phyloP scores from a whole-genome alignment of 1,140 invertebrate species.

The Eriosoma lanigerum region DNA sequence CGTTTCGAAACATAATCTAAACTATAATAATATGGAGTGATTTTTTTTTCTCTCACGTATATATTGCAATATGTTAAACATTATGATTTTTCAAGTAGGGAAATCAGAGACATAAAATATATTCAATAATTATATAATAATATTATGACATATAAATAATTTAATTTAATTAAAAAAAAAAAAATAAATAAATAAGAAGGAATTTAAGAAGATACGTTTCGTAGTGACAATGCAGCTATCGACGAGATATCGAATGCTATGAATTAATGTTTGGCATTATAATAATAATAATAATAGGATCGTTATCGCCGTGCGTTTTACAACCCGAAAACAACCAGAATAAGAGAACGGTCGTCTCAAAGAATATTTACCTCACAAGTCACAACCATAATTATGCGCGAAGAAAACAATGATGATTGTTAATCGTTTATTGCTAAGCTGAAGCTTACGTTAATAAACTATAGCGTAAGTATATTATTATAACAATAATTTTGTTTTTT shows the following conservation, averaged over 20 bases:
- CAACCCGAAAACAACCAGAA: slow-evolving; percentile 25
- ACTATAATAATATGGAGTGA: too few relatives aligned
- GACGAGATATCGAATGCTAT: not conserved
- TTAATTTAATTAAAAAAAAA: not conserved
- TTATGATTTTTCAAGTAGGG: not conserved
- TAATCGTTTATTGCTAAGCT: too few relatives aligned
- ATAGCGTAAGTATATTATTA: not conserved
- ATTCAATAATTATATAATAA: not conserved
- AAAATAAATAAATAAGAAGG: not conserved
- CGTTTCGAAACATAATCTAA: not conserved
- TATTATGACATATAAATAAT: slow-evolving; percentile 6
- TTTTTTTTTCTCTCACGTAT: too few relatives aligned
- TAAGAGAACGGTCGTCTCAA: not conserved
- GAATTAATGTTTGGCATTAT: not conserved
- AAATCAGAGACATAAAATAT: not conserved
- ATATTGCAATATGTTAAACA: too few relatives aligned
- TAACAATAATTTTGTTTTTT: not conserved
- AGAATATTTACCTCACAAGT: not conserved
- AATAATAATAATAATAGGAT: not conserved
- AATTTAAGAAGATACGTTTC: not conserved
- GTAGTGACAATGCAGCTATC: not conserved
- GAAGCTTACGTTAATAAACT: not conserved
- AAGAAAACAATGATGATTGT: not conserved
- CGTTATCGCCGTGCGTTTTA: not conserved
- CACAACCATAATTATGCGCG: too few relatives aligned